Conservation (phyloP, 1,140 invertebrate genomes). For the Euglossa dilemma region DNA sequence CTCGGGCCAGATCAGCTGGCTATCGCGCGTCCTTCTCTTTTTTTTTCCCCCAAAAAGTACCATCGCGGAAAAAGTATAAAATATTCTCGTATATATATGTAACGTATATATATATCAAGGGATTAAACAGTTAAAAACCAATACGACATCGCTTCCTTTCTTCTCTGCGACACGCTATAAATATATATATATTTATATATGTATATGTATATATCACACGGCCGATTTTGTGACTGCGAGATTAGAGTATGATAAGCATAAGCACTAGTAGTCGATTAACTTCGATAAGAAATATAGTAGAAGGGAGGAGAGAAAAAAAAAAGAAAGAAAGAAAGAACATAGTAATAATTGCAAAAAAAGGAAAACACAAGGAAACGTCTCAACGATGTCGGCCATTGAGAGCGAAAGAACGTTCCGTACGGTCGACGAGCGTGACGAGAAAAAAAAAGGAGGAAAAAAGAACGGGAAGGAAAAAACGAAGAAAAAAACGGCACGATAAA, state of each 20-base stretch:
- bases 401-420: constrained; percentile 26
- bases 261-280: constrained; percentile 61
- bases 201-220: constrained; percentile 64
- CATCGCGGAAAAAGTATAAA: constrained; percentile 55
- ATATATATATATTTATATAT: constrained; percentile 47
- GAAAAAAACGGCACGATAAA: neutral
- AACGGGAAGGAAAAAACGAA: too few species aligned
- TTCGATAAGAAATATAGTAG: constrained; percentile 42
- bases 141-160: constrained; percentile 41
- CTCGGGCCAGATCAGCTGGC: constrained; percentile 53
- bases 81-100: constrained; percentile 48
- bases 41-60: constrained; percentile 23
- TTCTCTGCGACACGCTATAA: constrained; percentile 41
- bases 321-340: constrained; percentile 25
- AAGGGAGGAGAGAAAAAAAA: constrained; percentile 8
- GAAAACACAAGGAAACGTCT: neutral
- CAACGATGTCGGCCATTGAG: constrained; percentile 48
- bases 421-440: constrained; percentile 29
- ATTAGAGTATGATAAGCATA: constrained; percentile 69
- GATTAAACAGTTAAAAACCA: constrained; percentile 52
- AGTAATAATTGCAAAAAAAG: neutral
- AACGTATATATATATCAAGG: constrained; percentile 45
- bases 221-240: constrained; percentile 80
- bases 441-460: constrained; percentile 17
- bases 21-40: neutral